A percentile compares a stretch with the other conserved stretches of the same genome.
Evolutionary conservation across 1,140 invertebrate species (phyloP).

Genomic region (Lepidurus couesii): DNA sequence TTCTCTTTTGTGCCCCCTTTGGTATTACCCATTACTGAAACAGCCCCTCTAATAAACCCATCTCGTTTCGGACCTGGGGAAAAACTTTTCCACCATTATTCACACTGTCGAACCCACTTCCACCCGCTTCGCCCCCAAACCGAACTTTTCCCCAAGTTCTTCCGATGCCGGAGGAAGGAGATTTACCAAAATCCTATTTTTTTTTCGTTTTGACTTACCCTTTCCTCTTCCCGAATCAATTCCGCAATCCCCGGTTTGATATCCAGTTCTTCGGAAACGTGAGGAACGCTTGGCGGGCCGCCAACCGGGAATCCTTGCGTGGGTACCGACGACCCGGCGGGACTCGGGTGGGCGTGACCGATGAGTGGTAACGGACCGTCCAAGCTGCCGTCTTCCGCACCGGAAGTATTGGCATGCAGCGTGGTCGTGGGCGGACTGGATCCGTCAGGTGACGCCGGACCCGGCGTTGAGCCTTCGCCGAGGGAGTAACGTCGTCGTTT

Average conservation of each 20-base stretch:
- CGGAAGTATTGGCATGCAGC: slow-evolving; percentile 11
- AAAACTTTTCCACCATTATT: neutral
- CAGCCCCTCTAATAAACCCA: slow-evolving; percentile 21
- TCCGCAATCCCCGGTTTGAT: slow-evolving; percentile 88
- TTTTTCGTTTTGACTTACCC: slow-evolving; percentile 62
- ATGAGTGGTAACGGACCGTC: slow-evolving; percentile 31
- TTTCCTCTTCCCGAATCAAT: slow-evolving; percentile 90
- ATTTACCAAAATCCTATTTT: neutral
- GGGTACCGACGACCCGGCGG: slow-evolving; percentile 39
- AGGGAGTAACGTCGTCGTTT: slow-evolving; percentile 32
- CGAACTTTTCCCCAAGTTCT: neutral
- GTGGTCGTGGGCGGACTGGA: neutral
- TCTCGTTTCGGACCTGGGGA: neutral
- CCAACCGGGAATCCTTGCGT: slow-evolving; percentile 42
- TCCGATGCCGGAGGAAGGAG: neutral
- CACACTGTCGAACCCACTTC: neutral
- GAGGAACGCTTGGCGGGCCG: slow-evolving; percentile 44
- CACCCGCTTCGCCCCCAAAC: neutral
- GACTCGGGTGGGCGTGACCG: slow-evolving; percentile 34
- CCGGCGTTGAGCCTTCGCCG: slow-evolving; percentile 26
- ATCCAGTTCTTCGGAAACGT: slow-evolving; percentile 69
- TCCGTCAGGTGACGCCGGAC: slow-evolving; percentile 33
- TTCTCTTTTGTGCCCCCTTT: neutral
- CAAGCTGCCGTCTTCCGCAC: slow-evolving; percentile 31
- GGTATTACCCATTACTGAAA: slow-evolving; percentile 6